phyloP scores from a whole-genome alignment of 2,113 vertebrate genomes.

The Hemichromis elongatus region DNA sequence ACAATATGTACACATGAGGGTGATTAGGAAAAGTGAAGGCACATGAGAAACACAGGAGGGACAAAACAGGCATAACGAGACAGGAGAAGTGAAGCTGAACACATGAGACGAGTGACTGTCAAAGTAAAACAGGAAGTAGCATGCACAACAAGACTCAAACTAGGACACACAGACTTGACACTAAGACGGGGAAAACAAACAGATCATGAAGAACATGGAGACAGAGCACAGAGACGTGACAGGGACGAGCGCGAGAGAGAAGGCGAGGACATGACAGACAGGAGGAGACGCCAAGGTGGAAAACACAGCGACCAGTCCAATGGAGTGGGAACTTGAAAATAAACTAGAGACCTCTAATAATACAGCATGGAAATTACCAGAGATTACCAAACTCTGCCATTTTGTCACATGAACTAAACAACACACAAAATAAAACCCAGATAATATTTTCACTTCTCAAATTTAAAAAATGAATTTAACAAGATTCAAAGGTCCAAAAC shows the following conservation, averaged over 20 bases:
- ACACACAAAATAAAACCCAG: neutral
- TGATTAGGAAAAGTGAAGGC: neutral
- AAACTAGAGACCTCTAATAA: neutral
- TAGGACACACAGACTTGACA: neutral
- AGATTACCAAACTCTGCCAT: neutral
- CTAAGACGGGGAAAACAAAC: neutral
- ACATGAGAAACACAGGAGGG: neutral
- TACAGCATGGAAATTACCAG: neutral
- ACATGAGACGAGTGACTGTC: neutral
- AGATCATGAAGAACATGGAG: neutral
- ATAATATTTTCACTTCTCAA: neutral
- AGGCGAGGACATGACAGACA: neutral
- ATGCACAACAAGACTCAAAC: neutral
- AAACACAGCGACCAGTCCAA: neutral
- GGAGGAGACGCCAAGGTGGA: neutral
- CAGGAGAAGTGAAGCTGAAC: neutral
- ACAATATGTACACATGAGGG: neutral
- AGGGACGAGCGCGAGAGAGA: neutral
- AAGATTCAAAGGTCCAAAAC: neutral
- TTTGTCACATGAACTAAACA: neutral
- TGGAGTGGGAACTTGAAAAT: neutral
- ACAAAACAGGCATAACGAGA: rapidly evolving
- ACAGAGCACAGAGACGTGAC: neutral
- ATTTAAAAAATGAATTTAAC: rapidly evolving
- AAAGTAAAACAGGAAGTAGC: neutral